phyloP scores from a whole-genome alignment of 1,140 invertebrate genomes.

The Nomia melanderi region DNA sequence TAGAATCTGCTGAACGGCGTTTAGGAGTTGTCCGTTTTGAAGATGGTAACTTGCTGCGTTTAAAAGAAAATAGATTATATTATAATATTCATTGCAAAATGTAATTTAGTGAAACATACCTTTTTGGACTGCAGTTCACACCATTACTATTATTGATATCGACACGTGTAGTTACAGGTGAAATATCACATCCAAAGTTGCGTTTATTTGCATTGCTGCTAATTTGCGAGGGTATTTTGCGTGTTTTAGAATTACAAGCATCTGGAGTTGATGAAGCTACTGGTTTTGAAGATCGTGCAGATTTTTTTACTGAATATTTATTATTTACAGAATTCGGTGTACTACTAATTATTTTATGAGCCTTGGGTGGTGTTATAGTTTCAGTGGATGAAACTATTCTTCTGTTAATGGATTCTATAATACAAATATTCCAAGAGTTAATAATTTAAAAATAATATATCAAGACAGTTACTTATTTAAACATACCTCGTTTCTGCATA shows the following conservation, averaged over 20 bases:
- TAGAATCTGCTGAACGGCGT: constrained; percentile 17
- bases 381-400: neutral
- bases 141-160: constrained; percentile 66
- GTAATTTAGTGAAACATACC: constrained; percentile 35
- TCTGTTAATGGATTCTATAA: constrained; percentile 51
- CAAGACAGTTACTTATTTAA: neutral
- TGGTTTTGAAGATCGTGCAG: constrained; percentile 62
- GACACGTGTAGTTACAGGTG: constrained; percentile 72
- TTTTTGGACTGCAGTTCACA: constrained; percentile 60
- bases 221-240: neutral
- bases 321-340: constrained; percentile 64
- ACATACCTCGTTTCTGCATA: constrained; percentile 72
- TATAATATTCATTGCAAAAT: neutral
- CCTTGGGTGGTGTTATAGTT: constrained; percentile 56
- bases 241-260: constrained; percentile 8
- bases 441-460: neutral
- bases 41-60: constrained; percentile 41
- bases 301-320: constrained; percentile 39
- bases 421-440: constrained; percentile 17
- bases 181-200: constrained; percentile 66
- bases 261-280: constrained; percentile 74
- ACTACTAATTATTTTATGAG: constrained; percentile 66
- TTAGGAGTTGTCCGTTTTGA: constrained; percentile 54
- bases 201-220: constrained; percentile 48
- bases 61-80: constrained; percentile 31